These are phyloP conservation scores for Protonibea diacanthus DNA, from an alignment of 2,797 vertebrate species.

Conservation along the genomic window DNA sequence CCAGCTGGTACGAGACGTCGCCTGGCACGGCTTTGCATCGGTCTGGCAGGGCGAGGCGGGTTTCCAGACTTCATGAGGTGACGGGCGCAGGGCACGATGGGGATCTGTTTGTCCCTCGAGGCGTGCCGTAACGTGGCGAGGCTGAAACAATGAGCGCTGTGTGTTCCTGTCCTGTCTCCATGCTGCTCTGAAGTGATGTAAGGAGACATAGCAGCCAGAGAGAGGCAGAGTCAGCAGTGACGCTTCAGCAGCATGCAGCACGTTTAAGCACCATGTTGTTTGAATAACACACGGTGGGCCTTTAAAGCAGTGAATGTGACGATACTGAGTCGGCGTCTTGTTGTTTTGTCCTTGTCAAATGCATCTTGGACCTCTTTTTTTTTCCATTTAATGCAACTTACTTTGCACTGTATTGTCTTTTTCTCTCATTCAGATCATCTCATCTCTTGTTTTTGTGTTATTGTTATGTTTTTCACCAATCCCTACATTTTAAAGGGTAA, in stretches of 20 bases:
- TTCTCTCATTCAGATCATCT: not conserved
- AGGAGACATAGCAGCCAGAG: constrained; percentile 28
- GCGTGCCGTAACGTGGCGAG: constrained; percentile 16
- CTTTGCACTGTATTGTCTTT: too few species aligned
- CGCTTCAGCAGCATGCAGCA: constrained; percentile 13
- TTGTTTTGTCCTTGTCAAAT: not conserved
- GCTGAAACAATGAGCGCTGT: constrained; percentile 63
- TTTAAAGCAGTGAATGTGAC: not conserved
- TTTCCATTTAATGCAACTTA: not conserved
- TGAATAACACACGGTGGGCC: not conserved
- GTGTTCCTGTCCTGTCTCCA: constrained; percentile 56
- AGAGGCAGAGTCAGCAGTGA: constrained; percentile 30
- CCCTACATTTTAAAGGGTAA: not conserved
- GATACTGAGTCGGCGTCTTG: not conserved
- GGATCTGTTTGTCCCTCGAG: constrained; percentile 36
- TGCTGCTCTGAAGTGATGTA: constrained; percentile 52
- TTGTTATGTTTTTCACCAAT: not conserved
- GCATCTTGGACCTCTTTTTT: accelerated
- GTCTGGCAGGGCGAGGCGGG: constrained; percentile 33
- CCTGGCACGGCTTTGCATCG: constrained; percentile 40
- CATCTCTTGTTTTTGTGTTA: not conserved
- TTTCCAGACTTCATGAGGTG: constrained; percentile 48
- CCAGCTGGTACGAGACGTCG: constrained; percentile 58
- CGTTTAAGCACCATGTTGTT: not conserved
- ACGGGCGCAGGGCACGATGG: constrained; percentile 10